Conservation (phyloP, 2,113 vertebrate genomes). For the Dendrocopos noguchii region DNA sequence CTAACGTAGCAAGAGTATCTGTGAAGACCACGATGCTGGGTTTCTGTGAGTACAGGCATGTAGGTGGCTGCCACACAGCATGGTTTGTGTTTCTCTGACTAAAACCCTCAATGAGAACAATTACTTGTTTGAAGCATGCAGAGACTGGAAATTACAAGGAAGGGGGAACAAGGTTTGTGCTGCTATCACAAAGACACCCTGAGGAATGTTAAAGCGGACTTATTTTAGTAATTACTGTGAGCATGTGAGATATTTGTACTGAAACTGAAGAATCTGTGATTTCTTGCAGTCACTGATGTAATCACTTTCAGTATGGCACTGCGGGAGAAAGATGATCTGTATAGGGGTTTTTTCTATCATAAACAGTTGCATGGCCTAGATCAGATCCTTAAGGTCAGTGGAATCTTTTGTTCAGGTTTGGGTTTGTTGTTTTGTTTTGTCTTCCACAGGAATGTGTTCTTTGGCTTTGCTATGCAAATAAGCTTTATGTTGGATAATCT, state of each 20-base stretch:
- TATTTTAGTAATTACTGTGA: not conserved
- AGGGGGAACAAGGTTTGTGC: conserved; percentile 2
- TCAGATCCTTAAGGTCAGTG: not conserved
- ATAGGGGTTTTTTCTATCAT: not conserved
- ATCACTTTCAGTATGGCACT: not conserved
- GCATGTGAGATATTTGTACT: not conserved
- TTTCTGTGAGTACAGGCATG: not conserved
- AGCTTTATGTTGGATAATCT: not conserved
- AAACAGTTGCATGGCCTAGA: not conserved
- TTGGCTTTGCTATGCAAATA: not conserved
- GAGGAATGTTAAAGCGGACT: not conserved
- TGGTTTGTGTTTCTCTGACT: conserved; percentile 10
- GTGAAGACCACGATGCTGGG: not conserved
- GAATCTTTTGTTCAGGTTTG: not conserved
- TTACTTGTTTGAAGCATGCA: conserved; percentile 29
- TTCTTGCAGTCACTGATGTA: not conserved
- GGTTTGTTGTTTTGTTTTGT: no score
- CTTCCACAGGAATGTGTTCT: not conserved
- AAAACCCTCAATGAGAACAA: conserved; percentile 42
- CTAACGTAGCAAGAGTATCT: not conserved
- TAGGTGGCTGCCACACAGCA: conserved; percentile 18
- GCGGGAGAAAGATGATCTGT: not conserved
- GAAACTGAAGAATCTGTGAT: not conserved
- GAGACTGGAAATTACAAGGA: conserved; percentile 42
- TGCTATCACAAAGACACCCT: not conserved